Base-by-base conservation (phyloP, 2,888 invertebrate genomes). In the Mythimna vitellina region DNA sequence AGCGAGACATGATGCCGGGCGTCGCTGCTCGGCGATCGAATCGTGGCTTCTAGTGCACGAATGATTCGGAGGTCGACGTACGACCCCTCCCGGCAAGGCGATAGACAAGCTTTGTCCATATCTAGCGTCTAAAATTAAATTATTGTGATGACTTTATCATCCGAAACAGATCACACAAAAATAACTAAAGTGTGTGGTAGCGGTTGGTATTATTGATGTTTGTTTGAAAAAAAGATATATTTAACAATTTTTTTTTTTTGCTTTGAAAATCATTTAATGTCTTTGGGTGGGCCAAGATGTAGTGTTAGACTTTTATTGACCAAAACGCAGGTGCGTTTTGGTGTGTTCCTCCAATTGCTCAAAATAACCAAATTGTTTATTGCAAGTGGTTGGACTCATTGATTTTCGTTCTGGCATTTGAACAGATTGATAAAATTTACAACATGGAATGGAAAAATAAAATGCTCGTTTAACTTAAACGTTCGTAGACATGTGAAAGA, bases 21-120 rank as follows among this genome's bases (percentile, higher is more conserved):
- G 86, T 83, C 85, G 85, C 74, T 77, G 69, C 73, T 64, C 74
- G 82, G 78, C 79, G 85, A 83, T 87, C 85, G 85, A 83, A 86
- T 86, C 87, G 88, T 89, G 87, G 81, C 84, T 83, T 85, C 87
- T 86, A 85, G 84, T 87, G 84, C 88, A 86, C 87, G 85, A 87
- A 85, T 85, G 85, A 88, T 92, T 91, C 87, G 88, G 91, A 90
- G 91, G 90, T 92, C 92, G 89, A 88, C 89, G 92, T 78, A 85
- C 89, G 89, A 88, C 86, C 86, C 86, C 86, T 86, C 84, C 77
- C 82, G 84, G 81, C 85, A 79, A 84, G 62, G 42, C 70, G 86
- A 85, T 85, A 83, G 70, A 72, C 85, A 69, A 73, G 68, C 81
- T 82, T 78, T 81, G 85, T 78, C 81, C 85, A 84, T 87, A 80